Percentiles rank a stretch among this genome's conserved stretches.
Conservation (phyloP, 2,797 vertebrate genomes). For the Microcaecilia unicolor region DNA sequence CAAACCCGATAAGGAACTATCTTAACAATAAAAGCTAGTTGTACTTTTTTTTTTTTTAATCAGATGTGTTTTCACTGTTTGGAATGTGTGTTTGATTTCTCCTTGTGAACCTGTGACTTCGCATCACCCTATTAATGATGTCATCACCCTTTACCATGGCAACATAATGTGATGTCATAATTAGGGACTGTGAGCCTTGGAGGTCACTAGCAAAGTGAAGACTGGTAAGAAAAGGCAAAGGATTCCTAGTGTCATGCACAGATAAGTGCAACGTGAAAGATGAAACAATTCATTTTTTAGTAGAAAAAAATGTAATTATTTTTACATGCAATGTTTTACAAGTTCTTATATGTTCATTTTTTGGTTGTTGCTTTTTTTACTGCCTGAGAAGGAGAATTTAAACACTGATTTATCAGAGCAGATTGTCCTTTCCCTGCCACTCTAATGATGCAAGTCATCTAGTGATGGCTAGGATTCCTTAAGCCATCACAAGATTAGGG, state of each 20-base stretch:
- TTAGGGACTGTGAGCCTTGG: slow-evolving; percentile 32
- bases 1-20: slow-evolving; percentile 47
- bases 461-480: too few species aligned
- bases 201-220: slow-evolving; percentile 44
- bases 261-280: slow-evolving; percentile 43
- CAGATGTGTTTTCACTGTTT: slow-evolving; percentile 43
- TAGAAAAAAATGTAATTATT: slow-evolving; percentile 45
- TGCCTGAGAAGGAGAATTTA: too few species aligned
- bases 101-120: slow-evolving; percentile 51
- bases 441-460: slow-evolving; percentile 37
- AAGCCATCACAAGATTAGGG: too few species aligned
- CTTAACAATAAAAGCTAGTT: slow-evolving; percentile 45
- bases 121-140: slow-evolving; percentile 43
- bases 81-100: slow-evolving; percentile 39
- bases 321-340: slow-evolving; percentile 44
- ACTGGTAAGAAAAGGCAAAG: slow-evolving; percentile 49
- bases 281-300: slow-evolving; percentile 32
- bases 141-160: slow-evolving; percentile 40
- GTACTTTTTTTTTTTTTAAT: slow-evolving; percentile 50
- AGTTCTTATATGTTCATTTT: slow-evolving; percentile 32
- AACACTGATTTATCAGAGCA: slow-evolving; percentile 22
- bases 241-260: slow-evolving; percentile 24
- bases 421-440: slow-evolving; percentile 40
- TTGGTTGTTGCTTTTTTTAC: not conserved
- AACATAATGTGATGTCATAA: slow-evolving; percentile 38